phyloP scores from a whole-genome alignment of 2,797 vertebrate species.

The Chaenodraco wilsoni region DNA sequence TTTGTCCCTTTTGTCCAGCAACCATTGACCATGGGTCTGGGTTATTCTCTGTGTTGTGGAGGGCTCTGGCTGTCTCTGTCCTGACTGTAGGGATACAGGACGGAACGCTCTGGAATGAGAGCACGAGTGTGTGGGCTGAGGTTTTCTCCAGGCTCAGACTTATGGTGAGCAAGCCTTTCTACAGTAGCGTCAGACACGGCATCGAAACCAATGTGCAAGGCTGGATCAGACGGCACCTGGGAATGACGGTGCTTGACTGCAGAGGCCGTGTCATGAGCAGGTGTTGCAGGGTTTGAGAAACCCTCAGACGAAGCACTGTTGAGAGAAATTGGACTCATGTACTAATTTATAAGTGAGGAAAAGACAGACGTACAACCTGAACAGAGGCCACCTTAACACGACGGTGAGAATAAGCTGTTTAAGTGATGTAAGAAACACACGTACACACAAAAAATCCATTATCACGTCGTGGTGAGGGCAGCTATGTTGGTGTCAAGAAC shows the following conservation, averaged over 20 bases:
- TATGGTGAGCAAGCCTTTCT: constrained; percentile 42
- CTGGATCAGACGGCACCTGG: constrained; percentile 34
- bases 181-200: constrained; percentile 47
- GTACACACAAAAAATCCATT: constrained; percentile 48
- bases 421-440: constrained; percentile 34
- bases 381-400: constrained; percentile 7
- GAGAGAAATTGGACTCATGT: not conserved
- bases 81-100: constrained; percentile 43
- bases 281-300: constrained; percentile 47
- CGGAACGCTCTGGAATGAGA: constrained; percentile 58
- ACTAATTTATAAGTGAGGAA: constrained; percentile 2
- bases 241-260: constrained; percentile 42
- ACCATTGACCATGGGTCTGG: constrained; percentile 59
- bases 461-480: constrained; percentile 46
- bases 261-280: constrained; percentile 59
- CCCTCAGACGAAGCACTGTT: not conserved
- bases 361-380: not conserved
- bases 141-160: constrained; percentile 54
- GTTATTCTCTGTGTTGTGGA: constrained; percentile 59
- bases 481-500: constrained; percentile 61
- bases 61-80: constrained; percentile 58
- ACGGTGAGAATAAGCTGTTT: constrained; percentile 20
- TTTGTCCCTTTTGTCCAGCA: constrained; percentile 74
- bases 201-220: constrained; percentile 47
- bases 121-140: constrained; percentile 50